Evolutionary conservation across 2,888 invertebrate species (phyloP).

Genomic region (Chloroclystis v-ata): DNA sequence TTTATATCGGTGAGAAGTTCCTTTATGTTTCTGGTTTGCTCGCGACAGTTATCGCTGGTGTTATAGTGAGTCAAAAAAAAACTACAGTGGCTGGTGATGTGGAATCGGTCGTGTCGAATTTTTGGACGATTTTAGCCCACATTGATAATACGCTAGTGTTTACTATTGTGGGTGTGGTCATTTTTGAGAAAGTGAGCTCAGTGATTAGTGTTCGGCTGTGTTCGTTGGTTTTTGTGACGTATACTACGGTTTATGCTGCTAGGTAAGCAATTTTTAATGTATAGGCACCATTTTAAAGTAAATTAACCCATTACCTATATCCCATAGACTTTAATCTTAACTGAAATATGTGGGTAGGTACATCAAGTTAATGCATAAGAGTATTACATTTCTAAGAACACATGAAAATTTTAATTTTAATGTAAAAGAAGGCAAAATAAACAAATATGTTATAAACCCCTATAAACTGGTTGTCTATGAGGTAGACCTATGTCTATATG

Average conservation of each 20-base stretch:
- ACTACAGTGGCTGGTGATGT: constrained; percentile 62
- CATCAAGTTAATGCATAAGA: too few relatives aligned
- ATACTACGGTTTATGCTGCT: constrained; percentile 69
- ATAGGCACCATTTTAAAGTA: too few relatives aligned
- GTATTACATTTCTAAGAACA: too few relatives aligned
- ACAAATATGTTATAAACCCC: too few relatives aligned
- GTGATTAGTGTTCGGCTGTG: constrained; percentile 60
- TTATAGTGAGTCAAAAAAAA: constrained; percentile 57
- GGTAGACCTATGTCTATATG: too few relatives aligned
- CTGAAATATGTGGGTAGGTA: too few relatives aligned
- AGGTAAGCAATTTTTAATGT: constrained; percentile 34
- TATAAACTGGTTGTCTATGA: too few relatives aligned
- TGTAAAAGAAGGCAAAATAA: too few relatives aligned
- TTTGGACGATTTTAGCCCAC: constrained; percentile 59
- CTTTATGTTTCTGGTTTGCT: constrained; percentile 64
- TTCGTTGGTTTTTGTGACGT: constrained; percentile 61
- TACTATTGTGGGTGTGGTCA: constrained; percentile 79
- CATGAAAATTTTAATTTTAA: too few relatives aligned
- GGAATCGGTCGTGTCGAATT: constrained; percentile 52
- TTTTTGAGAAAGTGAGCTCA: constrained; percentile 71
- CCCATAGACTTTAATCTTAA: too few relatives aligned
- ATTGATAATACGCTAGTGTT: constrained; percentile 77
- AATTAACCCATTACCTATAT: too few relatives aligned
- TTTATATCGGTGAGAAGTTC: constrained; percentile 65
- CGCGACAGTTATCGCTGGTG: constrained; percentile 57